A percentile compares a stretch with the other conserved stretches of the same genome.
These are phyloP conservation scores for Drosophila peninsularis DNA, from an alignment of 2,888 invertebrate genomes.

Conservation along the genomic window DNA sequence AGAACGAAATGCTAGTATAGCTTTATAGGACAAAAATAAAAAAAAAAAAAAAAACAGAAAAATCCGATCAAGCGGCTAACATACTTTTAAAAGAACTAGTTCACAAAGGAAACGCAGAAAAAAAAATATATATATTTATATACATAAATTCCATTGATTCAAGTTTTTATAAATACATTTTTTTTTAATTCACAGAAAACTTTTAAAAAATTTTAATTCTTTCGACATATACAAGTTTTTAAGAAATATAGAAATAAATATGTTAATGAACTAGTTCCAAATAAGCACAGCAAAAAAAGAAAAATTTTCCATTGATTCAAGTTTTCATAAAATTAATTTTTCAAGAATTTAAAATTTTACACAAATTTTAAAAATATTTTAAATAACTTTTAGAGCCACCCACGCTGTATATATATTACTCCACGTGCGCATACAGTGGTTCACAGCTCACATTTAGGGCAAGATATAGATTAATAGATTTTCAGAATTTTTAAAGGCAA, in stretches of 20 bases:
- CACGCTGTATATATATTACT: constrained; percentile 14
- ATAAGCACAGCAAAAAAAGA: background rate
- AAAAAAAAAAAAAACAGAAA: background rate
- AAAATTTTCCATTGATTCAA: background rate
- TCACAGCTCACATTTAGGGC: background rate
- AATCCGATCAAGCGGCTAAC: constrained; percentile 26
- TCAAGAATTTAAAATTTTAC: constrained; percentile 1
- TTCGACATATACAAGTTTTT: too few relatives aligned
- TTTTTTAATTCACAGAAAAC: too few relatives aligned
- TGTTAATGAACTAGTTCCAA: constrained; percentile 24
- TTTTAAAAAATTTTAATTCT: too few relatives aligned
- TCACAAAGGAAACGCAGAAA: background rate
- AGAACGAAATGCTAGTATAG: constrained; percentile 34
- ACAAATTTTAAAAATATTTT: constrained; percentile 6
- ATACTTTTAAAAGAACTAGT: constrained; percentile 20
- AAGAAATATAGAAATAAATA: background rate
- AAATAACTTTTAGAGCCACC: constrained; percentile 23
- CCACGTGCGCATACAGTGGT: background rate
- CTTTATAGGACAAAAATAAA: constrained; percentile 6
- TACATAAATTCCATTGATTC: background rate
- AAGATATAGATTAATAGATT: too few relatives aligned
- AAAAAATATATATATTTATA: too few relatives aligned
- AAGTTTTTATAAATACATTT: too few relatives aligned
- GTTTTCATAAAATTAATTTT: constrained; percentile 8
- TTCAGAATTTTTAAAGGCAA: too few relatives aligned